These are phyloP conservation scores for Maconellicoccus hirsutus DNA, from an alignment of 1,140 invertebrate genomes.

Conservation along the genomic window DNA sequence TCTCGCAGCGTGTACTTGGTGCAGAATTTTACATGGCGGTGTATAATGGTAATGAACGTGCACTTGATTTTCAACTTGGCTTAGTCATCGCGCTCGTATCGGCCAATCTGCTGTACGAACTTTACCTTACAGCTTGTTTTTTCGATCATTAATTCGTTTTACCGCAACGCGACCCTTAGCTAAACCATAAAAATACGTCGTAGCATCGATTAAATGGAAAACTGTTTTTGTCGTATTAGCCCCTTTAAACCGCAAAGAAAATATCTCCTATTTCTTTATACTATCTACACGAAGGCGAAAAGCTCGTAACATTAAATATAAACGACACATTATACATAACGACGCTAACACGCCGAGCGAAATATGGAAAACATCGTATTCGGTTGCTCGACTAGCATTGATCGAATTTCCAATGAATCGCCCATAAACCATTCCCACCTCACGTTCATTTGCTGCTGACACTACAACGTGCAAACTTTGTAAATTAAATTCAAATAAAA, in stretches of 20 bases:
- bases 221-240: too few relatives aligned
- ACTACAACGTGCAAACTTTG: not conserved
- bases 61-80: not conserved
- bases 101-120: too few relatives aligned
- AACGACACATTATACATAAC: not conserved
- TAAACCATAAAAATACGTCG: too few relatives aligned
- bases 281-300: too few relatives aligned
- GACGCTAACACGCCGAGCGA: not conserved
- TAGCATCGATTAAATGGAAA: too few relatives aligned
- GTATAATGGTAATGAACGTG: not conserved
- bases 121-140: too few relatives aligned
- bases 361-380: not conserved
- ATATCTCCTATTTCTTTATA: too few relatives aligned
- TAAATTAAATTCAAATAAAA: slow-evolving; percentile 6
- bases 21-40: not conserved
- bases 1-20: not conserved
- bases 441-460: not conserved
- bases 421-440: not conserved
- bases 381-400: too few relatives aligned
- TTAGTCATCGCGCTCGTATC: not conserved
- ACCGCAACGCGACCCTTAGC: too few relatives aligned
- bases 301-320: too few relatives aligned
- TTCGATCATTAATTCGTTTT: too few relatives aligned
- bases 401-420: not conserved
- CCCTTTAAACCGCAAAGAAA: too few relatives aligned